Evolutionary conservation across 2,797 vertebrate genomes (phyloP), one percentile per base, ranked within the genome.

Genomic region (Leptodactylus fallax): DNA sequence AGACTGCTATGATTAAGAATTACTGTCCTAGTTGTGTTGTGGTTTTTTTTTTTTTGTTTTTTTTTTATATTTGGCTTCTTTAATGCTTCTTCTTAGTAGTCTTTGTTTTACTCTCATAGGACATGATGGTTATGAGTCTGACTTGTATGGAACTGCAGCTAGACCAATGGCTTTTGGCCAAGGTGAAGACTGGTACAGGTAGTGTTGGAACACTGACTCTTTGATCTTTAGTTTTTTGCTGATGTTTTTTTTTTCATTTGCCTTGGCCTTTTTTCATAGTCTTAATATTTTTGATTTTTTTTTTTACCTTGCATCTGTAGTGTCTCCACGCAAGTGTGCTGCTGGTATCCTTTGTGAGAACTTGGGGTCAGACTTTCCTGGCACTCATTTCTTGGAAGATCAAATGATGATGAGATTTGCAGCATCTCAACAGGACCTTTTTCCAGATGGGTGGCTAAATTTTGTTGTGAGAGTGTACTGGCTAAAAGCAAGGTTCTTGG

Each of bases 81-180:
- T 8, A 45, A 17, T 71, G 19, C 71, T 71, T 71, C 6, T 25
- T 1, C 67, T 69, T 3, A 36, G 69, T 9, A n/a, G 10, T 85
- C 2, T 12, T 77, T 78, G 1, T 65, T 81, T 49, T 80, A 21
- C 53, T 60, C 8, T 51, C 0, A 9, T 0, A 99, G 98, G 98
- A 98, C 87, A 98, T 99, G 96, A 94, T 99, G 96, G 89, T 96
- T 74, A 98, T 99, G 97, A 97, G 97, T 87, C 94, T 99, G 25
- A 97, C 95, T 0, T 98, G 98, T 92, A 98, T 99, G 98, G 98
- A 99, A 90, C 92, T 99, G 60, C 98, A 98, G 85, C 90, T 99
- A 93, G 98, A 99, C 90, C 97, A 98, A 85, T 98, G 97, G 97
- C 93, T 96, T 8, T 93, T 97, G 92, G 96, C 94, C 49, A 99